A percentile compares a stretch with the other conserved stretches of the same genome.
These are phyloP conservation scores for Temnothorax ravouxi DNA, from an alignment of 2,888 invertebrate genomes.

Conservation along the genomic window DNA sequence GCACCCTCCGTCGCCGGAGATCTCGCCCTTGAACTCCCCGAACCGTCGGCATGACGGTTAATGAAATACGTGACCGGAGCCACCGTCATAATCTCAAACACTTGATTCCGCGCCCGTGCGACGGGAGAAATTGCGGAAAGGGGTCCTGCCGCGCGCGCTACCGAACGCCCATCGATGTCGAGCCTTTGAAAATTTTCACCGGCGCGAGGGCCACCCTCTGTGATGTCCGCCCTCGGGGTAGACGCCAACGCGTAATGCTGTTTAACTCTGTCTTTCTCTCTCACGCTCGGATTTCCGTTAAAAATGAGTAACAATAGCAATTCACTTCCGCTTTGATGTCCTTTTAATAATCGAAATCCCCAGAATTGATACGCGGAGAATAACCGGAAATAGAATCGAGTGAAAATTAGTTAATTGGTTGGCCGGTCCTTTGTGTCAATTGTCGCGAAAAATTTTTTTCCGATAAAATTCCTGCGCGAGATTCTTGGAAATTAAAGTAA, in stretches of 20 bases:
- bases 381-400: slow-evolving; percentile 39
- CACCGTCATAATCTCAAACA: slow-evolving; percentile 86
- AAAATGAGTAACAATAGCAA: slow-evolving; percentile 57
- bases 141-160: slow-evolving; percentile 58
- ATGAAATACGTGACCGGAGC: slow-evolving; percentile 86
- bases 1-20: slow-evolving; percentile 69
- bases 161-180: slow-evolving; percentile 55
- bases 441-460: slow-evolving; percentile 10
- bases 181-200: slow-evolving; percentile 61
- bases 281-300: slow-evolving; percentile 43
- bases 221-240: slow-evolving; percentile 55
- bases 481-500: neutral
- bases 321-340: slow-evolving; percentile 54
- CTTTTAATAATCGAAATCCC: slow-evolving; percentile 53
- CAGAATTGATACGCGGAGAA: slow-evolving; percentile 41
- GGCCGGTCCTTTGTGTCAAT: neutral
- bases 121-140: slow-evolving; percentile 69
- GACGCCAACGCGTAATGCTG: slow-evolving; percentile 46
- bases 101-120: slow-evolving; percentile 82
- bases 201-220: slow-evolving; percentile 40
- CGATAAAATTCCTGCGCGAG: neutral
- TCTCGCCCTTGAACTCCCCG: slow-evolving; percentile 66
- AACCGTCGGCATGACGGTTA: slow-evolving; percentile 82
- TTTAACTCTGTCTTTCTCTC: slow-evolving; percentile 37
- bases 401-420: slow-evolving; percentile 47